Evolutionary conservation across 1,140 invertebrate species (phyloP).

Genomic region (Euura saliciscinereae): DNA sequence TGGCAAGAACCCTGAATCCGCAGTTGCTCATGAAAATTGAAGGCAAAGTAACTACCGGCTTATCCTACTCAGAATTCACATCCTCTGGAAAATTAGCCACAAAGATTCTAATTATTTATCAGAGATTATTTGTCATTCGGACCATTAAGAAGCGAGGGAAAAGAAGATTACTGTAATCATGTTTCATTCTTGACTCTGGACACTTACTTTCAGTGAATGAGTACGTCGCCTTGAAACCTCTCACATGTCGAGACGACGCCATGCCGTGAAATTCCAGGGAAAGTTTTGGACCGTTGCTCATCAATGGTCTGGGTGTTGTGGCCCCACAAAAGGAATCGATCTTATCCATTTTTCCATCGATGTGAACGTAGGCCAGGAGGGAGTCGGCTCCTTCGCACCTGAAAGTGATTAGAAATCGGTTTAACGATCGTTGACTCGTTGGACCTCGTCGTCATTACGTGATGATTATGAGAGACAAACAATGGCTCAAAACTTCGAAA

Average conservation of each 20-base stretch:
- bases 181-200: too few relatives aligned
- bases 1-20: background rate
- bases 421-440: too few relatives aligned
- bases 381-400: slow-evolving; percentile 81
- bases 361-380: slow-evolving; percentile 77
- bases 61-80: too few relatives aligned
- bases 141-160: background rate
- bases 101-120: too few relatives aligned
- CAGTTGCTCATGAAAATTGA: too few relatives aligned
- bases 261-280: slow-evolving; percentile 82
- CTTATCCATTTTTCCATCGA: slow-evolving; percentile 79
- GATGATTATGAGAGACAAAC: background rate
- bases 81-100: too few relatives aligned
- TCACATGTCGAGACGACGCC: slow-evolving; percentile 71
- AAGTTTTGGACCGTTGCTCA: slow-evolving; percentile 86
- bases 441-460: too few relatives aligned
- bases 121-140: too few relatives aligned
- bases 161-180: too few relatives aligned
- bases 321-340: slow-evolving; percentile 85
- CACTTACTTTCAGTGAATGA: slow-evolving; percentile 87
- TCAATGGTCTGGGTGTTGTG: slow-evolving; percentile 78
- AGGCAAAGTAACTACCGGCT: too few relatives aligned
- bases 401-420: slow-evolving; percentile 43
- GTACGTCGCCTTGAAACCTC: slow-evolving; percentile 87
- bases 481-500: background rate